Conservation (phyloP, 2,113 vertebrate genomes). For the Smithornis capensis region DNA sequence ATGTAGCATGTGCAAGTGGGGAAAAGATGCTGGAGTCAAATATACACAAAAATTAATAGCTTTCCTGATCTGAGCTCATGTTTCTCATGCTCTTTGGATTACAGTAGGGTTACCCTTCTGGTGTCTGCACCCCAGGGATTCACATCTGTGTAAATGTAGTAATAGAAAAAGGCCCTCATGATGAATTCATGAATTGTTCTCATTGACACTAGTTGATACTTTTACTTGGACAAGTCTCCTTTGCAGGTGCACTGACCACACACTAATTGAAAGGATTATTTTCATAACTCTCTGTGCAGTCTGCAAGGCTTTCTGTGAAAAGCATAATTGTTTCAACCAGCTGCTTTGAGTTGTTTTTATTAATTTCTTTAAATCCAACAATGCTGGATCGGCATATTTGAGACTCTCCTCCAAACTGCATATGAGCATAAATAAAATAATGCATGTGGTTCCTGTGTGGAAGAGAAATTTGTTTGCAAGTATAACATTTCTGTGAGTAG, state of each 20-base stretch:
- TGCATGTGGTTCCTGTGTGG: neutral
- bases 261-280: conserved; percentile 86
- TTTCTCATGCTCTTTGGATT: conserved; percentile 77
- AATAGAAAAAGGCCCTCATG: conserved; percentile 67
- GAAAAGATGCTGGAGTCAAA: conserved; percentile 57
- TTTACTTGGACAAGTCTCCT: conserved; percentile 77
- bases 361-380: conserved; percentile 77
- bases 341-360: conserved; percentile 78
- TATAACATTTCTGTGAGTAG: conserved; percentile 9
- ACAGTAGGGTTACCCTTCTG: conserved; percentile 72
- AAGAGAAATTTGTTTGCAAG: conserved; percentile 49
- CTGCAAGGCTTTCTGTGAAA: conserved; percentile 77
- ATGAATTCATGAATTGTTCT: conserved; percentile 83
- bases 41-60: conserved; percentile 69
- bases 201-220: conserved; percentile 69
- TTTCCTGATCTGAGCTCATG: conserved; percentile 75
- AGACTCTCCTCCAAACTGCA: conserved; percentile 36
- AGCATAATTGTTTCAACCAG: conserved; percentile 80
- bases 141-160: conserved; percentile 81
- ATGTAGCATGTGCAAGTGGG: conserved; percentile 27
- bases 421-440: conserved; percentile 43
- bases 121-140: conserved; percentile 75
- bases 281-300: conserved; percentile 83
- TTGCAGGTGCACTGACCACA: conserved; percentile 86
- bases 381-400: conserved; percentile 68